phyloP scores from a whole-genome alignment of 2,888 invertebrate genomes.

The Aspidapion aeneum region DNA sequence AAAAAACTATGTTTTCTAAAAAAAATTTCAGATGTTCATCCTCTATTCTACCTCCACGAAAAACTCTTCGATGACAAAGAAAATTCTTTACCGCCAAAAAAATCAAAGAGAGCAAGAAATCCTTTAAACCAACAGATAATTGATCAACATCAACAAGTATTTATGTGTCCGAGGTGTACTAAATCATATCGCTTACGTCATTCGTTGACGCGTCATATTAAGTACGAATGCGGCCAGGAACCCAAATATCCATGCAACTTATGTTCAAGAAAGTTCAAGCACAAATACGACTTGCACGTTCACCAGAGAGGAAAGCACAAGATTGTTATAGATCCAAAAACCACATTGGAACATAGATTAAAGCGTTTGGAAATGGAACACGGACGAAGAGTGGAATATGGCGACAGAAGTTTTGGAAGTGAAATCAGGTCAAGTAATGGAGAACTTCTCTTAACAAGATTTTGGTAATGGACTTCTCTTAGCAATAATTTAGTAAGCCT shows the following conservation, averaged over 20 bases:
- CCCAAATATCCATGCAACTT: constrained; percentile 60
- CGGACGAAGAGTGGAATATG: constrained; percentile 8
- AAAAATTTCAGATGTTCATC: constrained; percentile 8
- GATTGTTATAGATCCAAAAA: background rate
- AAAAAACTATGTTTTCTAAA: background rate
- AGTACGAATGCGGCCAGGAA: constrained; percentile 54
- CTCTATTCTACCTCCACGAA: background rate
- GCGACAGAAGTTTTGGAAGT: no score
- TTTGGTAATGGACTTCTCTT: no score
- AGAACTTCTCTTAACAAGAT: no score
- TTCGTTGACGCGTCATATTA: constrained; percentile 52
- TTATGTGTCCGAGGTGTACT: constrained; percentile 48
- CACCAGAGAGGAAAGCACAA: constrained; percentile 46
- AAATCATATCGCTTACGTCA: constrained; percentile 51
- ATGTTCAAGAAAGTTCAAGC: constrained; percentile 58
- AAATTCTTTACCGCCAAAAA: background rate
- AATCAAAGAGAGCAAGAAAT: background rate
- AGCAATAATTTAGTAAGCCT: no score
- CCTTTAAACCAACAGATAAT: background rate
- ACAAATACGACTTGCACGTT: constrained; percentile 50
- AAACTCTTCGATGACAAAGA: background rate
- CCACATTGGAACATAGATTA: background rate
- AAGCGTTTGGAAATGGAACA: background rate
- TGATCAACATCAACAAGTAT: background rate
- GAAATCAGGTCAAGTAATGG: no score